Base-by-base conservation (phyloP, 1,140 invertebrate genomes). In the Coenobita brevimanus region DNA sequence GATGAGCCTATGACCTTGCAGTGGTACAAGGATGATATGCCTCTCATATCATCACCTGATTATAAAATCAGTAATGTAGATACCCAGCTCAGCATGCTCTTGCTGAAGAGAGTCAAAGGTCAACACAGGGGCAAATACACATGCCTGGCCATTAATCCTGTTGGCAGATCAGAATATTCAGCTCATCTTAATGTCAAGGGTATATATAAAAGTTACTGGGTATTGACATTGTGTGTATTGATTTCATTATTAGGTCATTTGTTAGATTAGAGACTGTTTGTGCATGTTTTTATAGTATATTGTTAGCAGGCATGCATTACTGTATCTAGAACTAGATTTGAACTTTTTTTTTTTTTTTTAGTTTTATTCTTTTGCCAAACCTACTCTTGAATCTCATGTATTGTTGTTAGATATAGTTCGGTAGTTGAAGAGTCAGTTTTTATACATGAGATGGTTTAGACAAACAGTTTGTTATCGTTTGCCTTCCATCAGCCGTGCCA, bases 1-100 rank as follows among this genome's bases (percentile, higher is more conserved):
- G 93, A 93, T 89, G 90, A 92, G 41, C 93, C 93, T 36, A 91
- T 93, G n/a, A 90, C 89, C 50, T 91, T 93, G 24, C 85, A 89
- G 33, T 93, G 93, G 93, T 91, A 91, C 33, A 93, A 93, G 83
- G 92, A 93, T 89, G 92, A 92, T 21, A 50, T 91, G 36, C 83
- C 89, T 8, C 92, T 93, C 60, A 89, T 92, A 0, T 91, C 91
- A 10, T 92, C 92, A 30, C 2, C 89, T 30, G 64, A 89, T 3
- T 89, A 71, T 60, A 24, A 75, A 3, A 89, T 89, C 76, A 89
- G 57, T 46, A 76, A 75, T 75, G 76, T 89, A 46, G 76, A 85
- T 27, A 75, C 89, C 33, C 86, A 82, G 78, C 73, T 86, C 21
- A 86, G 78, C 67, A 36, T 89, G 38, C 60, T 89, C n/a, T 41